These are phyloP conservation scores for Takifugu ocellatus DNA, from an alignment of 2,797 vertebrate species.

Conservation along the genomic window DNA sequence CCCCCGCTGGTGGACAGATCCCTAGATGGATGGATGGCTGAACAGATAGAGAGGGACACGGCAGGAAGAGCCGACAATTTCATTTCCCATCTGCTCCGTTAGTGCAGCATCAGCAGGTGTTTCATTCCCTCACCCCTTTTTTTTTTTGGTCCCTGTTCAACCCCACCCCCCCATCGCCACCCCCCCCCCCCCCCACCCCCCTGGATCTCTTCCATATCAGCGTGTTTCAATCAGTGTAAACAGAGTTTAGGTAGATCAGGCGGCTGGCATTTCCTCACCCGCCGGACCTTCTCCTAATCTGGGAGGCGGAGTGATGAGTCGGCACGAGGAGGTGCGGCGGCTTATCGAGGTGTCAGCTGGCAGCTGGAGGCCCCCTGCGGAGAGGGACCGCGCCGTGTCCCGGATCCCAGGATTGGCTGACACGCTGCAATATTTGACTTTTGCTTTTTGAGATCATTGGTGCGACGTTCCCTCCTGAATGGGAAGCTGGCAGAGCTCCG, in stretches of 20 bases:
- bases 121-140: constrained; percentile 54
- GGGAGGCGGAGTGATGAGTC: constrained; percentile 66
- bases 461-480: neutral
- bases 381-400: constrained; percentile 43
- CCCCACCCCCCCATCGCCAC: neutral
- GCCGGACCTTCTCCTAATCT: constrained; percentile 66
- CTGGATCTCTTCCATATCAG: constrained; percentile 55
- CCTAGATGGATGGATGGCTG: constrained; percentile 56
- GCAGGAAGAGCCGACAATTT: constrained; percentile 59
- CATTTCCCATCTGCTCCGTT: constrained; percentile 67
- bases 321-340: constrained; percentile 32
- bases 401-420: constrained; percentile 44
- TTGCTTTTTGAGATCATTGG: no score
- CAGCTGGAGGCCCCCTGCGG: constrained; percentile 59
- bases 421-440: constrained; percentile 37
- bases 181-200: neutral
- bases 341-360: constrained; percentile 60
- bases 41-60: constrained; percentile 48
- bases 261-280: constrained; percentile 54
- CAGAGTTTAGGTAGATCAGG: constrained; percentile 55
- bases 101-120: constrained; percentile 71
- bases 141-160: constrained; percentile 19
- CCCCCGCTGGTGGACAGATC: constrained; percentile 41
- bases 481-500: neutral
- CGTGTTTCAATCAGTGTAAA: constrained; percentile 67